Base-by-base conservation (phyloP, 2,888 invertebrate species). In the Dione juno region DNA sequence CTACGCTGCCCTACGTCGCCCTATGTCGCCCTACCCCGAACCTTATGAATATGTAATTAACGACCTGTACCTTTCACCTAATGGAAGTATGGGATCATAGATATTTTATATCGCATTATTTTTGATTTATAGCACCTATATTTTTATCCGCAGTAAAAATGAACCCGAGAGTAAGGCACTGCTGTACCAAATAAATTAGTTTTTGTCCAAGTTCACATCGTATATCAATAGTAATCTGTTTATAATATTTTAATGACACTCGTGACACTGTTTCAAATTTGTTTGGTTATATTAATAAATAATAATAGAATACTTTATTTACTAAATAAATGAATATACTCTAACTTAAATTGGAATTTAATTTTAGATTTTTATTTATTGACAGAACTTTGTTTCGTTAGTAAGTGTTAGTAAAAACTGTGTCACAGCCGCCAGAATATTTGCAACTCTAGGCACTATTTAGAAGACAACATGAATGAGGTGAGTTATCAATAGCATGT, bases 31-130 rank as follows among this genome's bases (percentile, higher is more conserved):
- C 59, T 40, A 11, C 14, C 13, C 28, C 53, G 63, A 53, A 53
- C 67, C 52, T 61, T 37, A 43, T 68, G 68, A 68, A 68, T 68
- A 68, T 68, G 63, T 68, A 68, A 68, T 68, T 68, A 61, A 63
- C 50, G 68, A 54, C 68, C 63, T 54, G 45, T 61, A 54, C 68
- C 68, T 68, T 68, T 35, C 63, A 63, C 54, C 53, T 68, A 61
- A 68, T 67, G 67, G 61, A 63, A 63, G 61, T 68, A 41, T 19
- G 59, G 59, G 52, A 28, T 54, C 52, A 53, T 68, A 61, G 45
- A 54, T 68, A 63, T 54, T 63, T 63, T 63, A 48, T 64, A 64
- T 48, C 63, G 63, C 28, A 64, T 50, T 50, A 64, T 64, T 64
- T 50, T 48, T 50, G 63, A 64, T 64, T 64, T 64, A 64, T 64